Conservation (phyloP, 53 echinoderm and acorn worm genomes). For the Stichopus horrens region DNA sequence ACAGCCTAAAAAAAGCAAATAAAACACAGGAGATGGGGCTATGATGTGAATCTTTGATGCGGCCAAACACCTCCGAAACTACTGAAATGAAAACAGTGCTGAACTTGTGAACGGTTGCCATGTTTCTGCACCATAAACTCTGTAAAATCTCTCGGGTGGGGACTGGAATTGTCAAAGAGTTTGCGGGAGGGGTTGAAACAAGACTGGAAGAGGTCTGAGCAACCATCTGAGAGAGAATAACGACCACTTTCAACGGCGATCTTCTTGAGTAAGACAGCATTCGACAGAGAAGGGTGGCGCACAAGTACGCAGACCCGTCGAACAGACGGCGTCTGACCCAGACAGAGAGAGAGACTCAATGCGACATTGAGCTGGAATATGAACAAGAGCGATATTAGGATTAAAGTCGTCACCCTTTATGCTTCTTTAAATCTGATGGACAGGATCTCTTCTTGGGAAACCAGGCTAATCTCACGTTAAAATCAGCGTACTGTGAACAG, state of each 20-base stretch:
- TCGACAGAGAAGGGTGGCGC: too few relatives aligned
- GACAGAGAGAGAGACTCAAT: too few relatives aligned
- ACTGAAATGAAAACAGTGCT: conserved; percentile 25
- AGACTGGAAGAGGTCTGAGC: not conserved
- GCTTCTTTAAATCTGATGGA: not conserved
- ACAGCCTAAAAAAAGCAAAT: not conserved
- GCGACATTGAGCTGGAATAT: too few relatives aligned
- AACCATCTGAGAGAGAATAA: too few relatives aligned
- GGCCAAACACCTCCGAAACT: not conserved
- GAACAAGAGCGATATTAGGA: not conserved
- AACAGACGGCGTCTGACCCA: too few relatives aligned
- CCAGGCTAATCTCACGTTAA: not conserved
- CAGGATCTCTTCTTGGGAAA: not conserved
- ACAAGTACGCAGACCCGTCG: too few relatives aligned
- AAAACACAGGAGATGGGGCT: conserved; percentile 20
- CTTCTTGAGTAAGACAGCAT: too few relatives aligned
- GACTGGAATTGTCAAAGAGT: conserved; percentile 13
- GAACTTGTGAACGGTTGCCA: conserved; percentile 13
- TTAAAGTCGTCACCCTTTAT: not conserved
- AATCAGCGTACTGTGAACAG: not conserved
- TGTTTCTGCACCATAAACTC: conserved; percentile 48
- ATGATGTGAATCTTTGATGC: conserved; percentile 3
- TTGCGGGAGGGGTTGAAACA: not conserved
- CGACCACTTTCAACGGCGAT: too few relatives aligned
- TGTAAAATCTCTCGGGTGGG: conserved; percentile 32